Percentiles rank a stretch among this genome's conserved stretches.
phyloP scores from a whole-genome alignment of 2,888 invertebrate species.

The Zygaena filipendulae region DNA sequence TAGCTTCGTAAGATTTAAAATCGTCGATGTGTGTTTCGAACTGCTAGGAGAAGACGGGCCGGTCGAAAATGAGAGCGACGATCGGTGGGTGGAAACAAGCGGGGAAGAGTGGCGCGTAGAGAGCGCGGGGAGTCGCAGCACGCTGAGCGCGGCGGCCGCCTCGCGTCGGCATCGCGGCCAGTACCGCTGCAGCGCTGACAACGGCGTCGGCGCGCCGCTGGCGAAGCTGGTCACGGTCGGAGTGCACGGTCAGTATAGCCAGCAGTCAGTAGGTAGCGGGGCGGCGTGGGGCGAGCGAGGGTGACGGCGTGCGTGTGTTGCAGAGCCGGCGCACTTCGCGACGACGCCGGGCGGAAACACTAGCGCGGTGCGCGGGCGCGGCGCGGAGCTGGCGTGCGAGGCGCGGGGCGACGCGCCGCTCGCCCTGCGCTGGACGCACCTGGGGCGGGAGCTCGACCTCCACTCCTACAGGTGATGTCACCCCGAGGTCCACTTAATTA shows the following conservation, averaged over 20 bases:
- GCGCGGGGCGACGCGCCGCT: conserved; percentile 86
- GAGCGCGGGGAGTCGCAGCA: conserved; percentile 47
- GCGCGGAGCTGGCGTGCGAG: conserved; percentile 75
- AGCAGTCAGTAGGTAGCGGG: too few relatives aligned
- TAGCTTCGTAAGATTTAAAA: too few relatives aligned
- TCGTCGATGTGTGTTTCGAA: too few relatives aligned
- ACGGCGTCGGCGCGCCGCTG: conserved; percentile 83
- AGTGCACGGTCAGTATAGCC: conserved; percentile 87
- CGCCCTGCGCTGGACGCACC: conserved; percentile 79
- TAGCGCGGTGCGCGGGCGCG: conserved; percentile 75
- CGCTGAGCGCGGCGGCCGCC: conserved; percentile 72
- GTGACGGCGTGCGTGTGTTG: too few relatives aligned
- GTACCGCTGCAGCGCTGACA: conserved; percentile 85
- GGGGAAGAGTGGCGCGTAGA: conserved; percentile 10
- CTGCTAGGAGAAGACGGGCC: conserved; percentile 8
- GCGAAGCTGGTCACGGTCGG: conserved; percentile 82
- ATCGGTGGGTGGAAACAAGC: conserved; percentile 19
- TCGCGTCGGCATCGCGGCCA: conserved; percentile 77
- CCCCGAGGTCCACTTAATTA: background rate
- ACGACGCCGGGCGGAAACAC: conserved; percentile 35
- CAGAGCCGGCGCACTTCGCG: conserved; percentile 79
- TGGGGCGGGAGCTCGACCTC: conserved; percentile 72
- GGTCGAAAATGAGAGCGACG: conserved; percentile 22
- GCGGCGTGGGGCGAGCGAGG: too few relatives aligned
- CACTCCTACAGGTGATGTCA: conserved; percentile 64